Evolutionary conservation across 1,140 invertebrate species (phyloP).

Genomic region (Aphaenogaster ashmeadi): DNA sequence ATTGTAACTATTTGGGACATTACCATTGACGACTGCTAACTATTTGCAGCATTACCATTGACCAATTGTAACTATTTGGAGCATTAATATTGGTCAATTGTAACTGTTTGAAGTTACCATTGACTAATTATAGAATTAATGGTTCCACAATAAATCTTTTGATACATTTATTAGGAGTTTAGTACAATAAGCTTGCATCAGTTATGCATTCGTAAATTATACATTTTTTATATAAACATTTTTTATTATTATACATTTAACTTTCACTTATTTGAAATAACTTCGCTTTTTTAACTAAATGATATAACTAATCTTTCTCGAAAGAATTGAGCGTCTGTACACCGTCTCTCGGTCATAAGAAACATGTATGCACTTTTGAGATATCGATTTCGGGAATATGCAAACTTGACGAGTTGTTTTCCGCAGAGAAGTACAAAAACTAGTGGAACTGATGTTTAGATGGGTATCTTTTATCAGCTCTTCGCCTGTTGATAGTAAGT

Average conservation of each 20-base stretch:
- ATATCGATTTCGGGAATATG: neutral
- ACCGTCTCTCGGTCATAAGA: neutral
- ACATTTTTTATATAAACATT: neutral
- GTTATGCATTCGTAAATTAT: neutral
- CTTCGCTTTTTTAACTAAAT: neutral
- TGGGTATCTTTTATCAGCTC: constrained; percentile 4
- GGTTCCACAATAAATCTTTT: neutral
- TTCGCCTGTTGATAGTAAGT: neutral
- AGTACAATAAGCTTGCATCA: neutral
- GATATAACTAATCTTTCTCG: neutral
- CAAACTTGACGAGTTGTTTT: neutral
- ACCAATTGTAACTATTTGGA: neutral
- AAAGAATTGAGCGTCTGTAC: neutral
- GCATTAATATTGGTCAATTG: neutral
- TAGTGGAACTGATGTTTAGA: neutral
- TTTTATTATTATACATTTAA: neutral
- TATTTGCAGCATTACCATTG: neutral
- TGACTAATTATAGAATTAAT: constrained; percentile 1
- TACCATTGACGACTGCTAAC: neutral
- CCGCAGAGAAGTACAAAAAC: neutral
- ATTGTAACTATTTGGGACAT: neutral
- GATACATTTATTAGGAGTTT: neutral
- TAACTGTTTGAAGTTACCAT: neutral
- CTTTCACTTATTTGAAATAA: neutral
- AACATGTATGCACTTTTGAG: neutral